Percentiles rank a stretch among this genome's conserved stretches.
Conservation (phyloP, 2,113 vertebrate species). For the Tinamus guttatus region DNA sequence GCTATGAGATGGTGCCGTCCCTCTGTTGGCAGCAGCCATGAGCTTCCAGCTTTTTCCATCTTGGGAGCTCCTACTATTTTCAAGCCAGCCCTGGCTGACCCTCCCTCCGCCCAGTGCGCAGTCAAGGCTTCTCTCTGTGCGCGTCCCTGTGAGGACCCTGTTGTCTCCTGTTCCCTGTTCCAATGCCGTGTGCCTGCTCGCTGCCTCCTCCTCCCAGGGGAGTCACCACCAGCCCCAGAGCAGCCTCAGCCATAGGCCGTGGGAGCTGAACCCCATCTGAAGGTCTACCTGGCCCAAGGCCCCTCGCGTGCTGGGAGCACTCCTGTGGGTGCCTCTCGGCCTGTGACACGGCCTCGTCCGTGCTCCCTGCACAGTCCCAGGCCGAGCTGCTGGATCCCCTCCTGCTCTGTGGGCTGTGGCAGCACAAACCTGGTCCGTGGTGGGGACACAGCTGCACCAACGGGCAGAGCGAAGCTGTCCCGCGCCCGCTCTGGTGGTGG, state of each 20-base stretch:
- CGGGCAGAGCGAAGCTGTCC: background rate
- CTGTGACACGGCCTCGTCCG: background rate
- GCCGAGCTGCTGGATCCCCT: background rate
- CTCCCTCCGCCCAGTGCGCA: too few species aligned
- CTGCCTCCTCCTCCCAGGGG: too few species aligned
- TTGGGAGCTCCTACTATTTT: background rate
- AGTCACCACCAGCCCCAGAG: too few species aligned
- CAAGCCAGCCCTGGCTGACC: background rate
- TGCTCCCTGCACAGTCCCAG: background rate
- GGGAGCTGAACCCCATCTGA: background rate
- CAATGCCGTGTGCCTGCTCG: too few species aligned
- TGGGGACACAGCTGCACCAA: background rate
- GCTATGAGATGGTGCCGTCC: background rate
- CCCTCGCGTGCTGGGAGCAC: accelerated
- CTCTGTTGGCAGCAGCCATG: background rate
- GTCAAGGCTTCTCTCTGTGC: background rate
- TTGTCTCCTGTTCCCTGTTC: too few species aligned
- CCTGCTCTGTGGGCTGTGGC: background rate
- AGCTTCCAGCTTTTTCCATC: background rate
- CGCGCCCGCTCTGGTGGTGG: background rate
- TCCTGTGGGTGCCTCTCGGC: too few species aligned
- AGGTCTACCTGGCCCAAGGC: too few species aligned
- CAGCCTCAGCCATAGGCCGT: too few species aligned
- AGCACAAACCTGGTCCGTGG: background rate
- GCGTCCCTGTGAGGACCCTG: background rate